Base-by-base conservation (phyloP, 1,140 invertebrate genomes). In the Papilio dardanus region DNA sequence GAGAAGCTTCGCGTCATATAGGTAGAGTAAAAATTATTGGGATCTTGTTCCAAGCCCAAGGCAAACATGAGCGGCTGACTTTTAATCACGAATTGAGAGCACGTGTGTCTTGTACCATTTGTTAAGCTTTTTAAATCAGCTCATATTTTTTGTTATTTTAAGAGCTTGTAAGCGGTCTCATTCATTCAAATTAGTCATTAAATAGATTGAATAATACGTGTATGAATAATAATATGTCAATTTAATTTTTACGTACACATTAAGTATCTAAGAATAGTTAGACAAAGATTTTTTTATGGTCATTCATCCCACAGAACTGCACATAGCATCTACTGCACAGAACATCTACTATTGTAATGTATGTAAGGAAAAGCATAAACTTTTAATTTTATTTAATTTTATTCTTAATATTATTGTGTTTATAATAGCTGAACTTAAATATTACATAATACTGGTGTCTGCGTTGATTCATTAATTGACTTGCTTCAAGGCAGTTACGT, bases 21-120 rank as follows among this genome's bases (percentile, higher is more conserved):
- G 66, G 67, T 40, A 69, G 5, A 40, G 19, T 69, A 69, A 40
- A 69, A 69, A 69, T 69, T 69, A 69, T 69, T 69, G 33, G 19
- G 67, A 69, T 69, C 67, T 10, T 69, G 67, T 69, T 69, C 67
- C 35, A 69, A 69, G 67, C 67, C 67, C 67, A 69, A 69, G 67
- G 67, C 19, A 35, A 69, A 69, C 67, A 69, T 40, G 35, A 69
- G n/a, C 67, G 35, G n/a, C 35, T 35, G 67, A 42, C 16, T 69
- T 69, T 69, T 21, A 69, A 37, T 69, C 67, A 69, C 35, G 67
- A 69, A 69, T 69, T 69, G 35, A 69, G 67, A 69, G 67, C 67
- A 69, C 21, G 35, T 19, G 3, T 69, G 67, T 69, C 40, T n/a
- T 33, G 66, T 40, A 40, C 67, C 35, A 69, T 69, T 69, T 35